Evolutionary conservation across 2,113 vertebrate species (phyloP).

Genomic region (Lamprologus ornatipinnis): DNA sequence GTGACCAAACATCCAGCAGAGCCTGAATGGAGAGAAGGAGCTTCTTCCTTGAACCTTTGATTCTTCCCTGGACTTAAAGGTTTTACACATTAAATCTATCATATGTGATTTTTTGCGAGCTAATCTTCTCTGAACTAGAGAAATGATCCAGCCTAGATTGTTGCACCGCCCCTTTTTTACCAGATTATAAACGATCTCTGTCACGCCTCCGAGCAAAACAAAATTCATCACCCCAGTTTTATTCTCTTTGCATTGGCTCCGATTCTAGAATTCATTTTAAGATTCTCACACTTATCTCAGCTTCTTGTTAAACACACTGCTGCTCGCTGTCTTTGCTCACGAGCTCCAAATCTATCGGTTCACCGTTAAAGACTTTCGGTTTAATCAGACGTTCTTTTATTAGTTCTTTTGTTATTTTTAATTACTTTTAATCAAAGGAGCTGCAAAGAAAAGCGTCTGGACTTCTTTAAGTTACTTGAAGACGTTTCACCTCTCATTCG

Average conservation of each 20-base stretch:
- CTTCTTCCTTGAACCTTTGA: not conserved
- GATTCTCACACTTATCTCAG: not conserved
- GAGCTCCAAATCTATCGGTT: fast-evolving
- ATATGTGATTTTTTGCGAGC: not conserved
- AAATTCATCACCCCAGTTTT: not conserved
- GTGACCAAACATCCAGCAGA: not conserved
- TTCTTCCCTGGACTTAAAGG: not conserved
- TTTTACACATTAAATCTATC: not conserved
- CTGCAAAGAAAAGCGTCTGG: too few species aligned
- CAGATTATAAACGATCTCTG: fast-evolving
- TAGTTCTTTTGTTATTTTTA: not conserved
- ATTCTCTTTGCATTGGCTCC: not conserved
- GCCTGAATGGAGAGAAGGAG: not conserved
- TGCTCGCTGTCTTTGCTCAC: not conserved
- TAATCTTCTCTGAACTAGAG: not conserved
- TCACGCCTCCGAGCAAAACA: not conserved
- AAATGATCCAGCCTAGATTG: not conserved
- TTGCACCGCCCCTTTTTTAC: not conserved
- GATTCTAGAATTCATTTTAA: fast-evolving
- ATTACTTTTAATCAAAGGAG: too few species aligned
- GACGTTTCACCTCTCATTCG: too few species aligned
- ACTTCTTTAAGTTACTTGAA: too few species aligned
- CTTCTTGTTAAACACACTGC: not conserved
- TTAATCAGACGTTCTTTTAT: not conserved
- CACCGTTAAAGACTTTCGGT: not conserved